Conservation (phyloP, 2,888 invertebrate genomes). For the Chalcosyrphus nemorum region DNA sequence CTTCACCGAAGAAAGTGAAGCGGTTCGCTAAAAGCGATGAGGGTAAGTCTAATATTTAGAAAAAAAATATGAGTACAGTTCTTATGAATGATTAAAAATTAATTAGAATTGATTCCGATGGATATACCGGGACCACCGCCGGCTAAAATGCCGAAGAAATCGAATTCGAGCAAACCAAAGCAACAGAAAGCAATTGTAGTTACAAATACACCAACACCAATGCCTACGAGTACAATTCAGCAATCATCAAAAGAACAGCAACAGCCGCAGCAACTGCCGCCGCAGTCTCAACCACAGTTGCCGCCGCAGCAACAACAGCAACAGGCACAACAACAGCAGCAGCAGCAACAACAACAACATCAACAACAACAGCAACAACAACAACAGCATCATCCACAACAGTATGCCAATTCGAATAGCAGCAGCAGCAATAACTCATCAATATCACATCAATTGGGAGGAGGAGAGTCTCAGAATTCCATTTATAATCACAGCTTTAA, state of each 20-base stretch:
- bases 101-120: constrained; percentile 77
- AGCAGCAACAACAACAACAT: constrained; percentile 76
- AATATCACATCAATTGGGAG: constrained; percentile 80
- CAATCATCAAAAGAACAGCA: constrained; percentile 76
- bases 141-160: constrained; percentile 80
- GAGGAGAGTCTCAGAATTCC: constrained; percentile 81
- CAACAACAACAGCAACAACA: constrained; percentile 73
- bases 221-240: constrained; percentile 79
- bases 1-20: constrained; percentile 80
- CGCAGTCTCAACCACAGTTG: constrained; percentile 75
- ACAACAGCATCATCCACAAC: constrained; percentile 73
- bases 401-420: constrained; percentile 79
- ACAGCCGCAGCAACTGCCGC: constrained; percentile 75
- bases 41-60: constrained; percentile 75
- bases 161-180: constrained; percentile 80
- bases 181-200: constrained; percentile 76
- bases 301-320: constrained; percentile 34
- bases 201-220: constrained; percentile 80
- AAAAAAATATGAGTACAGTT: too few species aligned
- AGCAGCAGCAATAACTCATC: constrained; percentile 81
- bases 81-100: too few species aligned
- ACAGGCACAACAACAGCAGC: constrained; percentile 28
- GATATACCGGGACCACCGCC: constrained; percentile 81
- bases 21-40: constrained; percentile 80
- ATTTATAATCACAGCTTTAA: constrained; percentile 81